A percentile compares a stretch with the other conserved stretches of the same genome.
These are phyloP conservation scores for Oxytorus armatus DNA, from an alignment of 2,888 invertebrate genomes.

Conservation along the genomic window DNA sequence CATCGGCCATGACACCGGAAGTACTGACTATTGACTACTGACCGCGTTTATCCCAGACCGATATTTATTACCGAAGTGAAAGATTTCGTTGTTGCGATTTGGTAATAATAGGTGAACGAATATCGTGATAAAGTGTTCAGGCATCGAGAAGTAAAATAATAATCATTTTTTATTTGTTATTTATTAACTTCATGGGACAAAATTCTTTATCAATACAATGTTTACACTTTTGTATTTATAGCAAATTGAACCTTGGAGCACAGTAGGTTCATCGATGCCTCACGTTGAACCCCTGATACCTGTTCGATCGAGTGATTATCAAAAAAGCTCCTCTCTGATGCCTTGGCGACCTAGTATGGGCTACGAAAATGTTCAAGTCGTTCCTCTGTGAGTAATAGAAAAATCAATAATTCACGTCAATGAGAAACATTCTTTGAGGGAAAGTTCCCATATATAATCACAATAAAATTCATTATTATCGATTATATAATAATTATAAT, in stretches of 20 bases:
- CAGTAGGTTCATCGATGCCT: constrained; percentile 86
- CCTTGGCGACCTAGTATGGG: constrained; percentile 93
- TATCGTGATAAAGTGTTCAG: too few relatives aligned
- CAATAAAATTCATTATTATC: background rate
- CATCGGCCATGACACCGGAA: constrained; percentile 79
- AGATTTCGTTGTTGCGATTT: background rate
- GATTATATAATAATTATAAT: background rate
- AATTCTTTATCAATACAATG: too few relatives aligned
- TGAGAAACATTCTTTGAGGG: background rate
- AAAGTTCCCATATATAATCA: too few relatives aligned
- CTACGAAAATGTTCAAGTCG: constrained; percentile 91
- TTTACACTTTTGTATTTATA: constrained; percentile 77
- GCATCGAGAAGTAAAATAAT: too few relatives aligned
- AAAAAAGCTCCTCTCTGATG: constrained; percentile 90
- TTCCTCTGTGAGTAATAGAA: constrained; percentile 88
- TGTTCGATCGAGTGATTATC: constrained; percentile 89
- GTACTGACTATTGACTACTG: constrained; percentile 26
- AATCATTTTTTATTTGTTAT: background rate
- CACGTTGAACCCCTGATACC: constrained; percentile 89
- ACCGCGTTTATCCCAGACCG: constrained; percentile 1
- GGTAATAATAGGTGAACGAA: too few relatives aligned
- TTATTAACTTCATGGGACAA: background rate
- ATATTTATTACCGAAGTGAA: constrained; percentile 1
- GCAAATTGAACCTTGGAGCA: constrained; percentile 93
- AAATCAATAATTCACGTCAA: background rate